Evolutionary conservation across 2,888 invertebrate genomes (phyloP).

Genomic region (Rotaria socialis): DNA sequence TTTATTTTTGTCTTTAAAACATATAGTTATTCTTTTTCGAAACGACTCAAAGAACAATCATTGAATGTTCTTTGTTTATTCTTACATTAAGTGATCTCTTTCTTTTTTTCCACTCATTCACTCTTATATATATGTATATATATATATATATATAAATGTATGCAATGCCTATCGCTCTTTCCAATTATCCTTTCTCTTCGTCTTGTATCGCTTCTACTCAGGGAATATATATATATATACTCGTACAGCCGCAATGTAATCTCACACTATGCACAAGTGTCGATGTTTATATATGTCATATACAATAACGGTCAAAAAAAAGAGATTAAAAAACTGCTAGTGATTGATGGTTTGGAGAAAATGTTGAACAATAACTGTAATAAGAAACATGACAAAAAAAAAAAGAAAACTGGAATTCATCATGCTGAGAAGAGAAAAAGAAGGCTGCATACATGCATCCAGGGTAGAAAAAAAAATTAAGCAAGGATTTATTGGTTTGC

Average conservation of each 20-base stretch:
- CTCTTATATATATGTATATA: neutral
- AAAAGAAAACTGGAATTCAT: neutral
- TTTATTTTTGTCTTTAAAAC: neutral
- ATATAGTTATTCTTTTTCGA: neutral
- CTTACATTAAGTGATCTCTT: neutral
- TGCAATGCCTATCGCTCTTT: constrained; percentile 7
- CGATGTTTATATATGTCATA: neutral
- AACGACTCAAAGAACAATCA: neutral
- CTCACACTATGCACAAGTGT: neutral
- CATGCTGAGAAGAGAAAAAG: neutral
- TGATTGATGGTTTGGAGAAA: constrained; percentile 5
- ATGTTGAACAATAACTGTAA: neutral
- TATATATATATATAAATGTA: neutral
- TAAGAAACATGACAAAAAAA: neutral
- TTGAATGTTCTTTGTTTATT: neutral
- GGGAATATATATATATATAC: neutral
- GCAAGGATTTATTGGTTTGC: neutral
- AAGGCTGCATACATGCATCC: constrained; percentile 7
- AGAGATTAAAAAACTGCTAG: neutral
- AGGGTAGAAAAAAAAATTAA: neutral
- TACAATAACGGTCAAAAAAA: neutral
- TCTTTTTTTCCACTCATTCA: neutral
- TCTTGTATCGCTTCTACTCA: neutral
- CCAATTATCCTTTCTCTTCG: constrained; percentile 2
- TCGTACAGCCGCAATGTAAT: neutral